Conservation (phyloP, 64 coral and sea anemone genomes). For the Montipora sp. region DNA sequence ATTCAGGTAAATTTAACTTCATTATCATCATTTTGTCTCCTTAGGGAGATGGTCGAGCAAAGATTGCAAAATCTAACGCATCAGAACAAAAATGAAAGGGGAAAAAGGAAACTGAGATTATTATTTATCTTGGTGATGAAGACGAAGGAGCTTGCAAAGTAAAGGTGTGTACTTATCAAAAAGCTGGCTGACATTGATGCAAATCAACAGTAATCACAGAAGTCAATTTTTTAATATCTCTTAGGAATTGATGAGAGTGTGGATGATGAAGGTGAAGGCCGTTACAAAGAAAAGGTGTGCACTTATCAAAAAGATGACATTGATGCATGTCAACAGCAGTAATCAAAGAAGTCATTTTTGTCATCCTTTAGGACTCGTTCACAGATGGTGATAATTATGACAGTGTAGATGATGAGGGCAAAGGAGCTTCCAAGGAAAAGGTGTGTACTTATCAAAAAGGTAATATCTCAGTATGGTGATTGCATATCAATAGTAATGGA, state of each 20-base stretch:
- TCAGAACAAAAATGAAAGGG: background rate
- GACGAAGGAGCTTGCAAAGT: slow-evolving; percentile 14
- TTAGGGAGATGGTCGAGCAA: background rate
- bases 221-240: slow-evolving; percentile 20
- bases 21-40: background rate
- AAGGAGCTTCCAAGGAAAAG: slow-evolving; percentile 17
- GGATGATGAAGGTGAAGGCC: slow-evolving; percentile 7
- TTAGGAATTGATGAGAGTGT: slow-evolving; percentile 25
- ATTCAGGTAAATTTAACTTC: slow-evolving; percentile 8
- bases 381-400: slow-evolving; percentile 13
- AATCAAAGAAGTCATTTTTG: slow-evolving; percentile 13
- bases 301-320: slow-evolving; percentile 19
- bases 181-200: slow-evolving; percentile 1
- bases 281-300: slow-evolving; percentile 4
- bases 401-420: slow-evolving; percentile 7
- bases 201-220: slow-evolving; percentile 25
- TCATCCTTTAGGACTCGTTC: slow-evolving; percentile 1
- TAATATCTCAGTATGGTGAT: background rate
- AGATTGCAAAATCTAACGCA: background rate
- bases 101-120: background rate
- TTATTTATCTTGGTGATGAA: slow-evolving; percentile 24
- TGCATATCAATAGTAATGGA: background rate
- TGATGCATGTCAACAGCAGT: slow-evolving; percentile 1
- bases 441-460: slow-evolving; percentile 18
- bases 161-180: slow-evolving; percentile 17